Percentiles rank a stretch among this genome's conserved stretches.
Conservation (phyloP, 1,140 invertebrate species). For the Charaxes varanes region DNA sequence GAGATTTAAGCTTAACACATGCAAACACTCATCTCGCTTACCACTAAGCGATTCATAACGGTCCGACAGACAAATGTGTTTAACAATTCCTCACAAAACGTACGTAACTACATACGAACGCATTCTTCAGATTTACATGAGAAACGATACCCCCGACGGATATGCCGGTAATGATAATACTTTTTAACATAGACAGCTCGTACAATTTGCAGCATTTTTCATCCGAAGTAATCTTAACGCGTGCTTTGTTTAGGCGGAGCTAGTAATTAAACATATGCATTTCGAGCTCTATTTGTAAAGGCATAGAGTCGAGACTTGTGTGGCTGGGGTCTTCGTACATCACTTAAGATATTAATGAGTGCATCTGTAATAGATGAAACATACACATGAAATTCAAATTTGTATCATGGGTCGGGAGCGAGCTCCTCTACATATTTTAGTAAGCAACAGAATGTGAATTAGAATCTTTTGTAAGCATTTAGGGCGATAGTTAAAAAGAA, state of each 20-base stretch:
- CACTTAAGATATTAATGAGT: conserved; percentile 73
- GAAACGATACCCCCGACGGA: conserved; percentile 49
- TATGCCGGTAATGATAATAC: conserved; percentile 58
- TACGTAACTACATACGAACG: too few relatives aligned
- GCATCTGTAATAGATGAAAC: conserved; percentile 71
- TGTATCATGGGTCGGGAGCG: conserved; percentile 58
- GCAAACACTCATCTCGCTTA: background rate
- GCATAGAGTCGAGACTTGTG: conserved; percentile 37
- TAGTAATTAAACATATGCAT: conserved; percentile 1
- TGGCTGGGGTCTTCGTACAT: conserved; percentile 40
- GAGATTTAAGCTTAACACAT: too few relatives aligned
- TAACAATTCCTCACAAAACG: conserved; percentile 12
- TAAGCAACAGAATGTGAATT: conserved; percentile 69
- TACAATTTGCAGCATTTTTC: conserved; percentile 70
- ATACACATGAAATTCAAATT: conserved; percentile 74
- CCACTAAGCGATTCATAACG: conserved; percentile 1
- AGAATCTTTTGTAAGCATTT: conserved; percentile 69
- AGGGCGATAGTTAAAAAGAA: conserved; percentile 38
- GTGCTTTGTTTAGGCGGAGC: conserved; percentile 45
- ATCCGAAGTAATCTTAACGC: conserved; percentile 61
- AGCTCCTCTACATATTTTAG: conserved; percentile 69
- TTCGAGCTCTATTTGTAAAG: conserved; percentile 3
- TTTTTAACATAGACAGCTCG: conserved; percentile 64
- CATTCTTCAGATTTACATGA: conserved; percentile 59
- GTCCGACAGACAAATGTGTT: conserved; percentile 8